These are phyloP conservation scores for Zaprionus lachaisei DNA, from an alignment of 1,140 invertebrate species.

Conservation along the genomic window DNA sequence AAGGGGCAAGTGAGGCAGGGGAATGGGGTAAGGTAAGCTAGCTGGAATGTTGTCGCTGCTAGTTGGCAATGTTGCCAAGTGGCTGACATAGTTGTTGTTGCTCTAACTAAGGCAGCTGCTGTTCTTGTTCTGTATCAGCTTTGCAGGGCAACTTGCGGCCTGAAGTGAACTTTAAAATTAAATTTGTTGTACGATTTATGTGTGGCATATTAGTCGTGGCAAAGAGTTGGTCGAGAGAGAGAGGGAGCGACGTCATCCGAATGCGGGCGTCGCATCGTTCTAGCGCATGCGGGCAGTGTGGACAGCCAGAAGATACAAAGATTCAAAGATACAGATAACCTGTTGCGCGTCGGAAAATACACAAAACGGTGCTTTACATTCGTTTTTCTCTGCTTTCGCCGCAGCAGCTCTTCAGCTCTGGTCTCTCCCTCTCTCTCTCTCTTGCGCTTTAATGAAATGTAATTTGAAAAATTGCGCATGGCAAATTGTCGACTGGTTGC, in stretches of 20 bases:
- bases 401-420: slow-evolving; percentile 37
- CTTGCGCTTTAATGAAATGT: slow-evolving; percentile 69
- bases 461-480: slow-evolving; percentile 77
- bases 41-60: slow-evolving; percentile 79
- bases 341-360: slow-evolving; percentile 61
- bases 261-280: slow-evolving; percentile 70
- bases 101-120: slow-evolving; percentile 42
- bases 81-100: slow-evolving; percentile 77
- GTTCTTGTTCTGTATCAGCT: slow-evolving; percentile 27
- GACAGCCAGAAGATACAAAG: slow-evolving; percentile 33
- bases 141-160: slow-evolving; percentile 53
- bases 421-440: slow-evolving; percentile 21
- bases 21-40: slow-evolving; percentile 38
- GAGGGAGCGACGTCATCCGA: slow-evolving; percentile 11
- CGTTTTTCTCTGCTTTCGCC: slow-evolving; percentile 57
- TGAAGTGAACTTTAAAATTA: slow-evolving; percentile 75
- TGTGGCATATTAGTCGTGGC: slow-evolving; percentile 57
- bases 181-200: slow-evolving; percentile 75
- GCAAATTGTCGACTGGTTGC: slow-evolving; percentile 74
- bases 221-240: slow-evolving; percentile 31
- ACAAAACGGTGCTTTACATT: slow-evolving; percentile 78
- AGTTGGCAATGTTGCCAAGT: slow-evolving; percentile 78
- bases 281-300: slow-evolving; percentile 29
- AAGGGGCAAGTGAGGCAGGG: not conserved
- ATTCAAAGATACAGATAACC: slow-evolving; percentile 58